Conservation (phyloP, 35 echinoderm and acorn worm species). For the Ptychodera flava region DNA sequence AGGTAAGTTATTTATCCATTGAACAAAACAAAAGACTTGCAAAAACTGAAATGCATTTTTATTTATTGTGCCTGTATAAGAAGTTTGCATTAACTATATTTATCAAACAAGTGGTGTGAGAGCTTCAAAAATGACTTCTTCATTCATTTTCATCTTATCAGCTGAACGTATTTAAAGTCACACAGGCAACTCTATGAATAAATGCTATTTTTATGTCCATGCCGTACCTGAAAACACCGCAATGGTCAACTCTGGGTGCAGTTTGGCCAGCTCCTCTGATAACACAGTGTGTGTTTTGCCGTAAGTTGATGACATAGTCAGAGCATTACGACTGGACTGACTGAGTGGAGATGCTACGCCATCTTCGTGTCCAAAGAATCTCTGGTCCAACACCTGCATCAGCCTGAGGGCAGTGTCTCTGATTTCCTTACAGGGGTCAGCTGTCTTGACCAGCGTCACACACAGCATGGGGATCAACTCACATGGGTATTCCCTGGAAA, state of each 20-base stretch:
- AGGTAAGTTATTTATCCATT: no score
- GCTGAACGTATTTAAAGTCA: no score
- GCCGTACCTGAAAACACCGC: slow-evolving; percentile 92
- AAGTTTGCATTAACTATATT: no score
- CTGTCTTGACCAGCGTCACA: slow-evolving; percentile 87
- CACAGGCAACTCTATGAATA: no score
- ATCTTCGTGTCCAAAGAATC: slow-evolving; percentile 48
- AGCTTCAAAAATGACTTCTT: no score
- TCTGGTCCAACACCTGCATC: slow-evolving; percentile 74
- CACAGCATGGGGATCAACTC: slow-evolving; percentile 83
- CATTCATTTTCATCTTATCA: no score
- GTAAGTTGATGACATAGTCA: slow-evolving; percentile 58
- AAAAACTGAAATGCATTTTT: no score
- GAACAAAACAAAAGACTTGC: no score
- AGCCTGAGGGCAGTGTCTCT: slow-evolving; percentile 67
- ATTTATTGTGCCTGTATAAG: no score
- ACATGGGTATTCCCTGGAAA: slow-evolving; percentile 81
- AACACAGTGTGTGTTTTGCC: slow-evolving; percentile 82
- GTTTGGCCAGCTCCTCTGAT: slow-evolving; percentile 71
- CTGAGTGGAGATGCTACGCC: background rate
- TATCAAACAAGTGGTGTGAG: no score
- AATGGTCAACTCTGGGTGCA: slow-evolving; percentile 88
- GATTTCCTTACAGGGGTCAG: slow-evolving; percentile 62
- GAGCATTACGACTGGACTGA: slow-evolving; percentile 14
- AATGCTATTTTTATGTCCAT: no score